Evolutionary conservation across 2,113 vertebrate genomes (phyloP), one percentile per base, ranked within the genome.

Genomic region (Ploceus nigricollis): DNA sequence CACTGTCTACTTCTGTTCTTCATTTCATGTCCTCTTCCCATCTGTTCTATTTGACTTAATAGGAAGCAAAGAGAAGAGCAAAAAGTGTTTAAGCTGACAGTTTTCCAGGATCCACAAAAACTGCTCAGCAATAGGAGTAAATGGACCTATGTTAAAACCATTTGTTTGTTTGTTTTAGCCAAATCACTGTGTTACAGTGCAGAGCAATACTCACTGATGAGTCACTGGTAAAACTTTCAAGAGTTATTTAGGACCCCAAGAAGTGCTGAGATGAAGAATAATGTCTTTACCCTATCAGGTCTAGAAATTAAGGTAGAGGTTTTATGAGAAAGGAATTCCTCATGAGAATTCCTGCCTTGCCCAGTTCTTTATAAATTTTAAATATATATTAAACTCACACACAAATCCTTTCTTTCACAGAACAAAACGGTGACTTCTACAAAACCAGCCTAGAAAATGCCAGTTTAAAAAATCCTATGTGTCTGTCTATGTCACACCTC

Each of bases 1-100:
- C 85, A 76, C 79, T 84, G 72, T 96, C 89, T 92, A 33, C 87
- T 95, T 89, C 90, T 95, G 83, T 75, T 94, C 92, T 92, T 90
- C 60, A 45, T 95, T 95, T 86, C 64, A 53, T 20, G 57, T 80
- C 82, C 73, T 94, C 82, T 87, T 94, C 78, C 95, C 92, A 93
- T 96, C 82, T 94, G 89, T 94, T 94, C 85, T 82, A 61, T 72
- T 35, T 91, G 69, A 93, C 88, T 94, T 94, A 91, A 93, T 66
- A 89, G 54, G 69, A 91, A 86, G 89, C 39, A 89, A 89, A 61
- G 56, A 77, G 71, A 82, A 50, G 31, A 72, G 70, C 33, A 90
- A 65, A 80, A 89, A 65, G 33, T 68, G 45, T 71, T 82, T n/a
- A 84, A 89, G 64, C 57, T 82, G 84, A 45, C 82, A 84, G 1